A percentile compares a stretch with the other conserved stretches of the same genome.
Evolutionary conservation across 2,113 vertebrate species (phyloP).

Genomic region (Lucifuga dentata): DNA sequence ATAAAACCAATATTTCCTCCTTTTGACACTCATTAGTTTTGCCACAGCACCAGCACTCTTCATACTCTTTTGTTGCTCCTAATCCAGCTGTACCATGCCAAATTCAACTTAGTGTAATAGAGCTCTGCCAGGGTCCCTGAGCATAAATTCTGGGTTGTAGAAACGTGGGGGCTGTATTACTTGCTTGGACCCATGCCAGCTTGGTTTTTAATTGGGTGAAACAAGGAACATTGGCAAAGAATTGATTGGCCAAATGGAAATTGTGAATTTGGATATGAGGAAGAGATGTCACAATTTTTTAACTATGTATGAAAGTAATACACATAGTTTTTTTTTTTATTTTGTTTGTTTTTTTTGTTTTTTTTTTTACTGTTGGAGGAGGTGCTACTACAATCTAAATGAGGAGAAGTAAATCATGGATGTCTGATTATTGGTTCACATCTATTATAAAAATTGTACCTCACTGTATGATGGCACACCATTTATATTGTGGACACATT

Average conservation of each 20-base stretch:
- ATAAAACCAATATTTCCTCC: neutral
- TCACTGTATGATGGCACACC: neutral
- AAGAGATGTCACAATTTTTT: too few species aligned
- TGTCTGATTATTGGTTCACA: neutral
- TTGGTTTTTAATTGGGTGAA: constrained; percentile 42
- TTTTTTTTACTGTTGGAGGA: too few species aligned
- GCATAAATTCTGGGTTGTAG: constrained; percentile 26
- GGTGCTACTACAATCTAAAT: constrained; percentile 8
- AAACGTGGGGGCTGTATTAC: constrained; percentile 2
- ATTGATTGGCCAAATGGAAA: constrained; percentile 22
- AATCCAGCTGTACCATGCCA: constrained; percentile 16
- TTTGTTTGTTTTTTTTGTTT: too few species aligned
- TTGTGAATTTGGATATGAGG: constrained; percentile 13
- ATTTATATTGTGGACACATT: too few species aligned
- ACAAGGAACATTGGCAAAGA: constrained; percentile 32
- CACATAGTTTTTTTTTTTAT: too few species aligned
- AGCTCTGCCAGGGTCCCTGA: constrained; percentile 19
- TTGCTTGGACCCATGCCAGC: constrained; percentile 26
- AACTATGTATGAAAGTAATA: too few species aligned
- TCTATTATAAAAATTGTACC: too few species aligned
- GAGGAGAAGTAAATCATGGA: constrained; percentile 4
- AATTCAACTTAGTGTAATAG: constrained; percentile 16
- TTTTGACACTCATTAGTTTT: constrained; percentile 14
- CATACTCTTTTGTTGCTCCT: constrained; percentile 1
- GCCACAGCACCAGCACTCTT: constrained; percentile 6